phyloP scores from a whole-genome alignment of 2,113 vertebrate genomes.

The Deroptyus accipitrinus region DNA sequence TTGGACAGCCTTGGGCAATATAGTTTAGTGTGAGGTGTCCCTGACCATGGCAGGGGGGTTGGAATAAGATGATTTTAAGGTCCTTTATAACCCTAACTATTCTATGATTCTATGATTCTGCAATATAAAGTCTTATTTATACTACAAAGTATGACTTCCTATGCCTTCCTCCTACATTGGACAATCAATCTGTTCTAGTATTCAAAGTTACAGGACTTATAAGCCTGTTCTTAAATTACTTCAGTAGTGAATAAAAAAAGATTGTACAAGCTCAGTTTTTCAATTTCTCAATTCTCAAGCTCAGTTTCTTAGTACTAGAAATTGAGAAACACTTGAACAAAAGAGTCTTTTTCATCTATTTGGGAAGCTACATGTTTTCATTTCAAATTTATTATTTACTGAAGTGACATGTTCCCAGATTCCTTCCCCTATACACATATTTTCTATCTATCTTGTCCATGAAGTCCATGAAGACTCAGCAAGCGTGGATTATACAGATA shows the following conservation, averaged over 20 bases:
- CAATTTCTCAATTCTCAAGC: neutral
- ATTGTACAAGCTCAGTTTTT: neutral
- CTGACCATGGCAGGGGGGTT: neutral
- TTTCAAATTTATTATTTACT: neutral
- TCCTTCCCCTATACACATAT: neutral
- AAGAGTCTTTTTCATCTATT: neutral
- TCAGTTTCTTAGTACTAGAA: neutral
- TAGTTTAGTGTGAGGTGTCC: neutral
- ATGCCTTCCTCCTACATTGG: neutral
- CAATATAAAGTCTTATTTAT: neutral
- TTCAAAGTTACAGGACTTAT: neutral
- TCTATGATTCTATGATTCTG: neutral
- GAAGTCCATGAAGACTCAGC: neutral
- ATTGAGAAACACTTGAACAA: neutral
- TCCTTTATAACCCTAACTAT: neutral
- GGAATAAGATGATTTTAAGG: neutral
- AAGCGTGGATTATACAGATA: neutral
- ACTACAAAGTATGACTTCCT: neutral
- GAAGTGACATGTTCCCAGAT: neutral
- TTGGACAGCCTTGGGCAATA: neutral
- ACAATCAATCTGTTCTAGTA: neutral
- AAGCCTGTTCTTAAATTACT: neutral
- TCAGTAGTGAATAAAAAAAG: neutral
- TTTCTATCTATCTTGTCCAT: neutral
- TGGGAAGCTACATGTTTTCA: neutral